These are phyloP conservation scores for Polyergus mexicanus DNA, from an alignment of 1,140 invertebrate species.

Conservation along the genomic window DNA sequence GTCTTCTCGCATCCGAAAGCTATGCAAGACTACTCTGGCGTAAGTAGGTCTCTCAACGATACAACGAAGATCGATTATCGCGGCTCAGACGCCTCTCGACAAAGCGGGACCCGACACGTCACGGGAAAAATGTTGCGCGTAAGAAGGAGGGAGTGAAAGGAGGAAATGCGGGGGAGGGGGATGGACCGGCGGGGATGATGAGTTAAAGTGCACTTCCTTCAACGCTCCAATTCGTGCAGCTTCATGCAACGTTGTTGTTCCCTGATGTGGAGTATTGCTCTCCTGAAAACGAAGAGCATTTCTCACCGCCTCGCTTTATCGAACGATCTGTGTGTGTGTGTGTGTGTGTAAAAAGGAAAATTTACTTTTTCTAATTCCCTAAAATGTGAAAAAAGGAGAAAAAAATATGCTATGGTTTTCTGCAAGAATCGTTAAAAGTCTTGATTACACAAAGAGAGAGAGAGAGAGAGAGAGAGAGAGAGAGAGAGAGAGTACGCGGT, in stretches of 20 bases:
- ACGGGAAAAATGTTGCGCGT: constrained; percentile 53
- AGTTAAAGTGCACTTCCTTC: constrained; percentile 56
- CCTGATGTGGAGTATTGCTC: constrained; percentile 36
- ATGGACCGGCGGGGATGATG: constrained; percentile 37
- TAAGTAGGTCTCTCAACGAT: constrained; percentile 75
- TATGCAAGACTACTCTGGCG: constrained; percentile 81
- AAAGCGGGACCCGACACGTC: constrained; percentile 49
- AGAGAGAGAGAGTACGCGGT: no score
- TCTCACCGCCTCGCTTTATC: constrained; percentile 38
- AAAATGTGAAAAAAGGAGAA: neutral
- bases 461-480: no score
- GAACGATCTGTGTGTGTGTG: neutral
- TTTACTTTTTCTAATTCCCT: constrained; percentile 42
- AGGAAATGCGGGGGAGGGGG: neutral
- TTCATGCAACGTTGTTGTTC: constrained; percentile 57
- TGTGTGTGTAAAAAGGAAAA: constrained; percentile 25
- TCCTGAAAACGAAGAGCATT: constrained; percentile 48
- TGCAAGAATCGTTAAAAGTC: neutral
- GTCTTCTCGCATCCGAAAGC: constrained; percentile 91
- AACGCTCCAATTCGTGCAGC: constrained; percentile 47
- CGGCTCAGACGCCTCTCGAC: constrained; percentile 56
- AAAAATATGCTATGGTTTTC: neutral
- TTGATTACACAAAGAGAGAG: neutral
- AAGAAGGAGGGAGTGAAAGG: neutral
- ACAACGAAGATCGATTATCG: constrained; percentile 63